These are phyloP conservation scores for Gryllus bimaculatus DNA, from an alignment of 1,140 invertebrate genomes.

Conservation along the genomic window DNA sequence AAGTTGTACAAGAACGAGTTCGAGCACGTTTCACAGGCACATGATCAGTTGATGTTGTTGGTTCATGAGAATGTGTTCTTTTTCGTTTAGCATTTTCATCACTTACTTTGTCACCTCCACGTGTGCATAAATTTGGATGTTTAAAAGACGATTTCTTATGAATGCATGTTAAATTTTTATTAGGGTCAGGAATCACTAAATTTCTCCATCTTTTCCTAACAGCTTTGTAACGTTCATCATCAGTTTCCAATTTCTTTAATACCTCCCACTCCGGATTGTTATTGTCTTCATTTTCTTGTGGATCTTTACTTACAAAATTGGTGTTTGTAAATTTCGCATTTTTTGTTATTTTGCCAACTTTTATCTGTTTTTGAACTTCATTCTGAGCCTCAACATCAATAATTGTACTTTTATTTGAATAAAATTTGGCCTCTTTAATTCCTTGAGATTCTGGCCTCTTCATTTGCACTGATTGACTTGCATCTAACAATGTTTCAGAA, in stretches of 20 bases:
- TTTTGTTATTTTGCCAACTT: no score
- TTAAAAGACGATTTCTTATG: neutral
- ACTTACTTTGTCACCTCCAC: neutral
- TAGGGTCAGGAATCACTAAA: slow-evolving; percentile 18
- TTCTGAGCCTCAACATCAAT: no score
- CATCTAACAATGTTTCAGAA: no score
- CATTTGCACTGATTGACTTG: no score
- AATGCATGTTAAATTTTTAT: slow-evolving; percentile 18
- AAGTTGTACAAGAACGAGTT: slow-evolving; percentile 8
- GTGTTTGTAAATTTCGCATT: neutral
- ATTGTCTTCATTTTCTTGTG: slow-evolving; percentile 18
- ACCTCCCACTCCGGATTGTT: slow-evolving; percentile 19
- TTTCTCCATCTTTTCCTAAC: slow-evolving; percentile 19
- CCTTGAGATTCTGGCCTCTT: no score
- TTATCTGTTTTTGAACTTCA: no score
- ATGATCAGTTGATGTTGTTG: neutral
- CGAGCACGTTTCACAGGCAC: neutral
- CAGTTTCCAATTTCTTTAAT: slow-evolving; percentile 17
- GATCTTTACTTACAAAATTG: slow-evolving; percentile 17
- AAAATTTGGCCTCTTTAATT: no score
- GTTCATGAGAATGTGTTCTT: neutral
- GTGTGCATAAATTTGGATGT: neutral
- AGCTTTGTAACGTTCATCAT: slow-evolving; percentile 19
- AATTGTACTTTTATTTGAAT: no score
- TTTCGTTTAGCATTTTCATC: neutral